phyloP scores from a whole-genome alignment of 2,797 vertebrate genomes.

The Paramormyrops hopkinsi region DNA sequence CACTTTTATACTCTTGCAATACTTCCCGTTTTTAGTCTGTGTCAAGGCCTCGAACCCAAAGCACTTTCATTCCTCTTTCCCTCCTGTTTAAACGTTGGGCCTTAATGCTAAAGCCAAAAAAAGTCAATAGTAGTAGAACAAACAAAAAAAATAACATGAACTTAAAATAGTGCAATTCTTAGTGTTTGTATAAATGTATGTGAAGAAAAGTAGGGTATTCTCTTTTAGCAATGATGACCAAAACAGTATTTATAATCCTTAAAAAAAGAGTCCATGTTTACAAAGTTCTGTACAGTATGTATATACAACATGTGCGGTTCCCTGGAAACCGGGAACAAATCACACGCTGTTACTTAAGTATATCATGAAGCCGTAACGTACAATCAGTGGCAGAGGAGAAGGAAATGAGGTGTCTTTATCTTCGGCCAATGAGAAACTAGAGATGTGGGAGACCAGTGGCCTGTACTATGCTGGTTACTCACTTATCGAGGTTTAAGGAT shows the following conservation, averaged over 20 bases:
- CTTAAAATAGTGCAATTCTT: slow-evolving; percentile 37
- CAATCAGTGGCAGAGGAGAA: slow-evolving; percentile 7
- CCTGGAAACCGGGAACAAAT: background rate
- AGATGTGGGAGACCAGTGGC: background rate
- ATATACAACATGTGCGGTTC: slow-evolving; percentile 5
- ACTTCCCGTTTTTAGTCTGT: slow-evolving; percentile 44
- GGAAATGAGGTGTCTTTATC: background rate
- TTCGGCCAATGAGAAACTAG: background rate
- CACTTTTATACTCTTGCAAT: slow-evolving; percentile 60
- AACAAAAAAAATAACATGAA: slow-evolving; percentile 28
- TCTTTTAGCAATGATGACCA: slow-evolving; percentile 56
- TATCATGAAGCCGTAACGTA: background rate
- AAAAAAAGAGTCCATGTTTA: slow-evolving; percentile 66
- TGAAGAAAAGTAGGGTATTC: slow-evolving; percentile 29
- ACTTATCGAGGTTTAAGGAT: background rate
- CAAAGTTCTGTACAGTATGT: slow-evolving; percentile 44
- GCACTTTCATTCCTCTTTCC: slow-evolving; percentile 40
- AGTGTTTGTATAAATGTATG: slow-evolving; percentile 18
- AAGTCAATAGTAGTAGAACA: background rate
- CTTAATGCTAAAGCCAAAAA: slow-evolving; percentile 92
- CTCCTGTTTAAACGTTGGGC: slow-evolving; percentile 61
- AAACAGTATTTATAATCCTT: slow-evolving; percentile 68
- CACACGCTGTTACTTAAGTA: slow-evolving; percentile 3
- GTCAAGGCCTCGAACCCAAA: slow-evolving; percentile 35
- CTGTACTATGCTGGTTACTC: background rate